These are phyloP conservation scores for Silurus asotus DNA, from an alignment of 2,113 vertebrate species.

Conservation along the genomic window DNA sequence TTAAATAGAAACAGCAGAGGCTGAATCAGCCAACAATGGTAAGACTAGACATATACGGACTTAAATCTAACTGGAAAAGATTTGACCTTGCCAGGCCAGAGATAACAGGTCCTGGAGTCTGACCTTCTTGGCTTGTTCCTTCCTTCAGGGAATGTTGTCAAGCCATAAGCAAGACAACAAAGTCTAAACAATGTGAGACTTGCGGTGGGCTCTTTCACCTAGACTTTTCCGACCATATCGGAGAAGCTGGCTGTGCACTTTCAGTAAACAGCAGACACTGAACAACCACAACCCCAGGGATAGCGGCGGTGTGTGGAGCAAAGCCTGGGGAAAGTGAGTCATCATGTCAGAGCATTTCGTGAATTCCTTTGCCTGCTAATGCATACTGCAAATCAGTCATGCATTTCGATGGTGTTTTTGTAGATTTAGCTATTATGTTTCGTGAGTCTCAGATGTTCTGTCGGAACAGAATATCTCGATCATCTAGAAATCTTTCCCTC, in stretches of 20 bases:
- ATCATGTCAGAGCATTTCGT: conserved; percentile 44
- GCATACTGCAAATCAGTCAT: conserved; percentile 46
- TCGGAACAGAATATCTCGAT: conserved; percentile 47
- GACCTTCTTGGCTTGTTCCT: conserved; percentile 56
- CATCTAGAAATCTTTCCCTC: conserved; percentile 44
- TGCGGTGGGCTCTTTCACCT: conserved; percentile 56
- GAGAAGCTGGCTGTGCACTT: conserved; percentile 57
- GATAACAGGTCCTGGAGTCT: conserved; percentile 51
- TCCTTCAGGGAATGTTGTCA: conserved; percentile 68
- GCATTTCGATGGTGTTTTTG: conserved; percentile 45
- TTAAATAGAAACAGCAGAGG: conserved; percentile 40
- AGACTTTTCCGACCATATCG: conserved; percentile 58
- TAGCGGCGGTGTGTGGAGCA: conserved; percentile 33
- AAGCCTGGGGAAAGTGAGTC: conserved; percentile 43
- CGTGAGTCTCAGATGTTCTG: conserved; percentile 46
- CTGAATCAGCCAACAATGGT: conserved; percentile 21
- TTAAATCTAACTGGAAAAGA: conserved; percentile 55
- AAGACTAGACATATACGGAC: neutral
- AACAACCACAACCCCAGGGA: conserved; percentile 56
- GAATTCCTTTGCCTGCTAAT: conserved; percentile 40
- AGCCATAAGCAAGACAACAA: conserved; percentile 70
- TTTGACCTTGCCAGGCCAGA: conserved; percentile 38
- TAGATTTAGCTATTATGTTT: conserved; percentile 39
- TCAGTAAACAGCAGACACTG: conserved; percentile 64
- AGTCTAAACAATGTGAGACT: conserved; percentile 64